phyloP scores from a whole-genome alignment of 2,888 invertebrate species.

The Synanthedon andrenaeformis region DNA sequence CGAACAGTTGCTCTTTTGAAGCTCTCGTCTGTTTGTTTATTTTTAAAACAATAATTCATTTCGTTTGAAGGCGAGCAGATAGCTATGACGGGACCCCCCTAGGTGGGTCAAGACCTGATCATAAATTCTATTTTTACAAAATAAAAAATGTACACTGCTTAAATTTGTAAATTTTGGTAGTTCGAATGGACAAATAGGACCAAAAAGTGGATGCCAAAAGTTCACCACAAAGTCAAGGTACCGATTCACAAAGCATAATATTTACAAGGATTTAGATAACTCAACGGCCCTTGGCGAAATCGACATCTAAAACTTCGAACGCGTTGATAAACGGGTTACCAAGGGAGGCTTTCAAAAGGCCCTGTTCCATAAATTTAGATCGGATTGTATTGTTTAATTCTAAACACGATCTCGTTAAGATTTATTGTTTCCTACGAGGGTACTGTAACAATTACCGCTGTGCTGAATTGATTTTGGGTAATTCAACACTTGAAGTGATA shows the following conservation, averaged over 20 bases:
- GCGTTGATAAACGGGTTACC: background rate
- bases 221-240: too few relatives aligned
- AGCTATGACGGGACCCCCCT: too few relatives aligned
- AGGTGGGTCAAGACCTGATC: too few relatives aligned
- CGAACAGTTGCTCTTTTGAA: background rate
- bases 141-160: too few relatives aligned
- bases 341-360: background rate
- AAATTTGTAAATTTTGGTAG: too few relatives aligned
- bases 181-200: too few relatives aligned
- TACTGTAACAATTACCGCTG: conserved; percentile 32
- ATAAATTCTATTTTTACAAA: too few relatives aligned
- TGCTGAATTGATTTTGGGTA: conserved; percentile 43
- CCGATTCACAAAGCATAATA: too few relatives aligned
- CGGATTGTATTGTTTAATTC: conserved; percentile 32
- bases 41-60: too few relatives aligned
- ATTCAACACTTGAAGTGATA: conserved; percentile 29
- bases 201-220: too few relatives aligned
- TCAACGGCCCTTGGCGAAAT: background rate
- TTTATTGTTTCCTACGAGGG: conserved; percentile 25
- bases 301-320: background rate
- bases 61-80: too few relatives aligned
- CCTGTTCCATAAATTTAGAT: conserved; percentile 21
- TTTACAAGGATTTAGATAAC: background rate
- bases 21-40: background rate
- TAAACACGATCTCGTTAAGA: conserved; percentile 28